Conservation (phyloP, 2,113 vertebrate species). For the Gymnogyps californianus region DNA sequence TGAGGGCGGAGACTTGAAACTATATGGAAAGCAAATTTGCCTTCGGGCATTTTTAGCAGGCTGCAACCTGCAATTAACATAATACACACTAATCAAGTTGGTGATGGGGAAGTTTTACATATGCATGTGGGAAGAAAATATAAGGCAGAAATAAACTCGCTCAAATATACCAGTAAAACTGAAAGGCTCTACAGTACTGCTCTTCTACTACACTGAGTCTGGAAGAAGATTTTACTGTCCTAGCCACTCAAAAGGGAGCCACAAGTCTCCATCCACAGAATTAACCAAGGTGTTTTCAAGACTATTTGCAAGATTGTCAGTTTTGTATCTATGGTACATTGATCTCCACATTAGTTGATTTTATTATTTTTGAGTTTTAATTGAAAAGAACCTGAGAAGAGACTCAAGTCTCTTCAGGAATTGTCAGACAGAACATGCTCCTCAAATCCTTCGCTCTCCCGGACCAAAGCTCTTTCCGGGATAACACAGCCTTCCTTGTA, state of each 20-base stretch:
- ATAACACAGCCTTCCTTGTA: conserved; percentile 85
- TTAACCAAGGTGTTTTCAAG: background rate
- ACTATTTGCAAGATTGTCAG: background rate
- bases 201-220: background rate
- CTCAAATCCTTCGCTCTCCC: conserved; percentile 82
- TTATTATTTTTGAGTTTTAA: conserved; percentile 33
- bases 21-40: background rate
- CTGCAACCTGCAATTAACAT: background rate
- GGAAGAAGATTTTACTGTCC: background rate
- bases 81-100: background rate
- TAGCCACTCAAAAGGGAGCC: background rate
- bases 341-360: background rate
- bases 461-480: conserved; percentile 81
- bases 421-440: conserved; percentile 79
- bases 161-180: background rate
- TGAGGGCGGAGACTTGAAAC: conserved; percentile 14
- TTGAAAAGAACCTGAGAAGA: conserved; percentile 50
- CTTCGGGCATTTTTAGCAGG: background rate
- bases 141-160: background rate
- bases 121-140: background rate
- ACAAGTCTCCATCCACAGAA: background rate
- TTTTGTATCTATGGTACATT: background rate
- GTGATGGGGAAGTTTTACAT: background rate
- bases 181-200: background rate
- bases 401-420: conserved; percentile 68